Evolutionary conservation across 2,888 invertebrate species (phyloP).

Genomic region (Gortyna flavago): DNA sequence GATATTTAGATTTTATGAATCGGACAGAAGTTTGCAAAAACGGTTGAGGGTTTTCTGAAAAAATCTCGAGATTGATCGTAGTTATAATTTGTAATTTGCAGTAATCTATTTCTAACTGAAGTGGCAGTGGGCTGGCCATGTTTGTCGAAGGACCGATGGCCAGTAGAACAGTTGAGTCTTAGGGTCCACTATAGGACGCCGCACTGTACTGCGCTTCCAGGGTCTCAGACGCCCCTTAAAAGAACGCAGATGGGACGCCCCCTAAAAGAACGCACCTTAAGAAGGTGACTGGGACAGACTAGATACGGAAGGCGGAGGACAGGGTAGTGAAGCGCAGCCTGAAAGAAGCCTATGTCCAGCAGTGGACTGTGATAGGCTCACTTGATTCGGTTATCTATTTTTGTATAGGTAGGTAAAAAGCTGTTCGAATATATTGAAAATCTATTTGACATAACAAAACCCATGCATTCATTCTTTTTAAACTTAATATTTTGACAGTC

Average conservation of each 20-base stretch:
- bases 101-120: background rate
- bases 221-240: too few species aligned
- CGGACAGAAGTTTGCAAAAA: background rate
- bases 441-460: background rate
- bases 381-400: background rate
- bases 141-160: too few species aligned
- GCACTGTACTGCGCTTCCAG: too few species aligned
- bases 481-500: background rate
- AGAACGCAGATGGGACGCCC: too few species aligned
- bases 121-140: too few species aligned
- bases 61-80: background rate
- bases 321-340: too few species aligned
- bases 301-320: too few species aligned
- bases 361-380: background rate
- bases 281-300: too few species aligned
- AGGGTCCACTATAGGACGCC: too few species aligned
- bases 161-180: too few species aligned
- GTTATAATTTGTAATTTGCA: background rate
- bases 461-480: background rate
- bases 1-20: background rate
- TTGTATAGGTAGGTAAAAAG: background rate
- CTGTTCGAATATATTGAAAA: background rate
- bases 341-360: too few species aligned
- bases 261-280: too few species aligned
- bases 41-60: background rate